Base-by-base conservation (phyloP, 2,888 invertebrate species). In the Drosophila leonis region DNA sequence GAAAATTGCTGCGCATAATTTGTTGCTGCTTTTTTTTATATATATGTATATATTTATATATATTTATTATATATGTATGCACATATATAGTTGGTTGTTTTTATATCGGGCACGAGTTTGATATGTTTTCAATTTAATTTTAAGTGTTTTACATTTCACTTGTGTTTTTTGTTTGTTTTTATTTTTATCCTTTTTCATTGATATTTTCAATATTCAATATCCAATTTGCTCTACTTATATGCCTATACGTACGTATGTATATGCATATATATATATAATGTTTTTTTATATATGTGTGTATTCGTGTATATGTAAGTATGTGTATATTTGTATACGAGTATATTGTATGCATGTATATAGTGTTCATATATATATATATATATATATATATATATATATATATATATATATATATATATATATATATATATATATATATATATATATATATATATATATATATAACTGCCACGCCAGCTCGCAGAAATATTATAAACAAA, bases 81-180 rank as follows among this genome's bases (percentile, higher is more conserved):
- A 72, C 80, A 81, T 82, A 76, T 83, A 82, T 79, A 79, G 65
- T 79, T 83, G 3, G 1, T 24, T 49, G 12, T 52, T 69, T 69
- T 83, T 76, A 66, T 78, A 72, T 92, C 93, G 93, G 93, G 93
- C 93, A 93, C 93, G 91, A 93, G 90, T 90, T 92, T 93, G 93
- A 93, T 93, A 93, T 93, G 93, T 93, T 93, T 93, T 92, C 91
- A 92, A 92, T 83, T 31, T 83, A 83, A 81, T 73, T 76, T 62
- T 69, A 71, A 76, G 81, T 75, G 52, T 68, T 70, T 56, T 55
- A 75, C 56, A 59, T 78, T 80, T 67, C 68, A 65, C 75, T 69
- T 70, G 69, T 66, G 13, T 66, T 42, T 67, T 52, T 66, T 62
- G 20, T n/a, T 24, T 70, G 63, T 55, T 20, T 49, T 13, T 27